A percentile compares a stretch with the other conserved stretches of the same genome.
phyloP scores from a whole-genome alignment of 2,888 invertebrate species.

The Zygogramma bicolorata region DNA sequence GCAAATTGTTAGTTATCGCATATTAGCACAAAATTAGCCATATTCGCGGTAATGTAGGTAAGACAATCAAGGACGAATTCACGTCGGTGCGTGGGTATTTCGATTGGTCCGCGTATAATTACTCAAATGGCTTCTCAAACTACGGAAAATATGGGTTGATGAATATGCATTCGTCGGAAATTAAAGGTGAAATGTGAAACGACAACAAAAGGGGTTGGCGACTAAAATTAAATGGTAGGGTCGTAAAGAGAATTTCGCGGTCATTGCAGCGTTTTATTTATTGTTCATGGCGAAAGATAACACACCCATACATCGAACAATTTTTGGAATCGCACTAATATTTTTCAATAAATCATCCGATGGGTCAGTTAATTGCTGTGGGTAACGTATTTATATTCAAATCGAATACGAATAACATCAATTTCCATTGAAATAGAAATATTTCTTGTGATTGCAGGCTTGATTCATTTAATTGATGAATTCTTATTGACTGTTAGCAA shows the following conservation, averaged over 20 bases:
- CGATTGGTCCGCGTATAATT: slow-evolving; percentile 3
- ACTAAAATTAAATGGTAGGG: not conserved
- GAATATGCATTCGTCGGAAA: not conserved
- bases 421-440: too few species aligned
- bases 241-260: not conserved
- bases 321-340: not conserved
- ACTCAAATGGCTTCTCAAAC: not conserved
- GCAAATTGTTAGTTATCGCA: slow-evolving; percentile 20
- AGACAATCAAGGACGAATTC: slow-evolving; percentile 29
- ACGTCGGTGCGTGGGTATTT: slow-evolving; percentile 23
- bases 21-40: slow-evolving; percentile 26
- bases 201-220: slow-evolving; percentile 1
- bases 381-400: too few species aligned
- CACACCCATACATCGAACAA: not conserved
- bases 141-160: slow-evolving; percentile 1
- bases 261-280: not conserved
- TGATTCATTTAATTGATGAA: too few species aligned
- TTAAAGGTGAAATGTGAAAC: slow-evolving; percentile 1
- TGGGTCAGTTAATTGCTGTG: not conserved
- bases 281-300: not conserved
- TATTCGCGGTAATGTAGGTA: slow-evolving; percentile 25
- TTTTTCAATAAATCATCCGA: not conserved
- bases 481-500: too few species aligned
- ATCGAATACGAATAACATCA: too few species aligned
- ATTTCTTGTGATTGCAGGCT: too few species aligned